Evolutionary conservation across 2,797 vertebrate species (phyloP).

Genomic region (Luscinia megarhynchos): DNA sequence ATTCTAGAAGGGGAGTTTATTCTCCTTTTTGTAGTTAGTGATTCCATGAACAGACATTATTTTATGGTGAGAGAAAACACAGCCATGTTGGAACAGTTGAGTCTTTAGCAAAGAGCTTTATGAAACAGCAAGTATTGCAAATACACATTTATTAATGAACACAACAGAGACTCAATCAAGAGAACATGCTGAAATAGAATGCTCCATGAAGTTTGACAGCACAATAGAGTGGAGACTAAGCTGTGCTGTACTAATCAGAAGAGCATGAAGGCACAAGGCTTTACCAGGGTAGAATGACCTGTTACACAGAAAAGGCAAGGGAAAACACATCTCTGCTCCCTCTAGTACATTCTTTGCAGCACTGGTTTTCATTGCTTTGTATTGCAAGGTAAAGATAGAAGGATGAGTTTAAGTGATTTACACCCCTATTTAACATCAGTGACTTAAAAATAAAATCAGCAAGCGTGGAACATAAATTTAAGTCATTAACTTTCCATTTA

Average conservation of each 20-base stretch:
- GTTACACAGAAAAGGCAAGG: background rate
- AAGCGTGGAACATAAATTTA: background rate
- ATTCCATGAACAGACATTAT: background rate
- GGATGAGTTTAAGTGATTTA: background rate
- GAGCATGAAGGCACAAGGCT: background rate
- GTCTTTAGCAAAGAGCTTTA: background rate
- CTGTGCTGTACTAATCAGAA: background rate
- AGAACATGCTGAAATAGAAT: background rate
- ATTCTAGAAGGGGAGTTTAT: background rate
- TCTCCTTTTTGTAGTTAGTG: background rate
- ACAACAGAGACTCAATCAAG: background rate
- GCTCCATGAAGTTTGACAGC: background rate
- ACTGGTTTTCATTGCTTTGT: background rate
- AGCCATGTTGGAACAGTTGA: background rate
- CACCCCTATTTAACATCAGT: background rate
- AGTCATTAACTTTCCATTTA: background rate
- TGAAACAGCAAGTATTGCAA: background rate
- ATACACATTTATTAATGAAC: background rate
- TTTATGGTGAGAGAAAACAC: background rate
- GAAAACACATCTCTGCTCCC: background rate
- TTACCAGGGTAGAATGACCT: background rate
- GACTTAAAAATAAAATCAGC: constrained; percentile 5
- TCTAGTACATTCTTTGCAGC: background rate
- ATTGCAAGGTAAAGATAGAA: background rate
- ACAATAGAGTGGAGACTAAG: background rate